Evolutionary conservation across 2,113 vertebrate genomes (phyloP).

Genomic region (Fregata magnificens): DNA sequence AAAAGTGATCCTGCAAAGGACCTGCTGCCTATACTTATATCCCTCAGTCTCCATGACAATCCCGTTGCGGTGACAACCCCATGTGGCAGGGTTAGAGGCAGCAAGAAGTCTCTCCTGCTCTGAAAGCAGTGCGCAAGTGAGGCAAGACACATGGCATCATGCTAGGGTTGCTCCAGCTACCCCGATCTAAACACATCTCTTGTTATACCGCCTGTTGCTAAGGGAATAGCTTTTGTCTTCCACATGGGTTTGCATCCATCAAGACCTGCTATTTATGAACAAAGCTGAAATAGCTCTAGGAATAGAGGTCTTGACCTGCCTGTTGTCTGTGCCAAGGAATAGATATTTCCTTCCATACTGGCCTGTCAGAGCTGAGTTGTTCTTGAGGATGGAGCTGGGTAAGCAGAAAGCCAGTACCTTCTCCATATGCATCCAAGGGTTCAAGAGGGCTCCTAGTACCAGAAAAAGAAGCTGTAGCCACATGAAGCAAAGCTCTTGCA

Average conservation of each 20-base stretch:
- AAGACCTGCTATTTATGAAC: background rate
- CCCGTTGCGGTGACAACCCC: fast-evolving
- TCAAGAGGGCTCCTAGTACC: background rate
- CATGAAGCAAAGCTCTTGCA: background rate
- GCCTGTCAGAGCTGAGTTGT: background rate
- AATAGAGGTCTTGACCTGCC: background rate
- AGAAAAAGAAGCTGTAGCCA: background rate
- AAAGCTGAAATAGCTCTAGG: background rate
- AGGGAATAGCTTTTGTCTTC: background rate
- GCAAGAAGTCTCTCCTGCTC: background rate
- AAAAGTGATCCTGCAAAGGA: background rate
- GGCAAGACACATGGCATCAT: background rate
- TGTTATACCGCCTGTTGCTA: background rate
- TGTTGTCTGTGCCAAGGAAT: background rate
- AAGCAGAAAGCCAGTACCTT: background rate
- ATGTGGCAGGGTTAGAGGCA: background rate
- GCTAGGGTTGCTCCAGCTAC: background rate
- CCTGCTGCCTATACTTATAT: background rate
- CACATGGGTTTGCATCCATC: background rate
- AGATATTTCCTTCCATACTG: background rate
- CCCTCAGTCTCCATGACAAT: background rate
- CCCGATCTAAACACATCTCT: background rate
- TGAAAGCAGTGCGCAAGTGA: background rate
- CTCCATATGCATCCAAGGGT: background rate
- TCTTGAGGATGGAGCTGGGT: background rate